A percentile compares a stretch with the other conserved stretches of the same genome.
Evolutionary conservation across 1,140 invertebrate genomes (phyloP).

Genomic region (Vanessa atalanta): DNA sequence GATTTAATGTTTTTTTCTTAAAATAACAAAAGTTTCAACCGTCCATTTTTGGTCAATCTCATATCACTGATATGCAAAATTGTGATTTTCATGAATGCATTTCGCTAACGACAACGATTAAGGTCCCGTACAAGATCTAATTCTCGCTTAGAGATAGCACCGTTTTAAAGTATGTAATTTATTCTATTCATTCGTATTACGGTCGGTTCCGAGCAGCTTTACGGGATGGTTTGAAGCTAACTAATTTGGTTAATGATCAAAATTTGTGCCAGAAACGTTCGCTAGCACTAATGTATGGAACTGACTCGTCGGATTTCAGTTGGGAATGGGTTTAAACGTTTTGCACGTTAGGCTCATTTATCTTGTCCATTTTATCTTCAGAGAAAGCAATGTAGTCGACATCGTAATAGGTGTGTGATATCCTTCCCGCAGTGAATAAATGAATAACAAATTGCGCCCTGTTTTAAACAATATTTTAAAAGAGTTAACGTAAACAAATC

Average conservation of each 20-base stretch:
- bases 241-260: slow-evolving; percentile 80
- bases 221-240: slow-evolving; percentile 66
- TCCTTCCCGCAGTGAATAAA: slow-evolving; percentile 18
- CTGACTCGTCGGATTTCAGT: slow-evolving; percentile 80
- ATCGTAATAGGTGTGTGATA: slow-evolving; percentile 57
- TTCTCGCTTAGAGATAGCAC: slow-evolving; percentile 41
- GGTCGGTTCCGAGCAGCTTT: slow-evolving; percentile 53
- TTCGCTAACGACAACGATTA: slow-evolving; percentile 9
- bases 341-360: slow-evolving; percentile 80
- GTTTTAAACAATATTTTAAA: not conserved
- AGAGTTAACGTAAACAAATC: not conserved
- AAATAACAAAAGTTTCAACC: no score
- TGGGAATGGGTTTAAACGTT: slow-evolving; percentile 79
- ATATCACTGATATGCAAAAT: not conserved
- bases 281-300: slow-evolving; percentile 78
- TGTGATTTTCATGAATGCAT: slow-evolving; percentile 1
- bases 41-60: no score
- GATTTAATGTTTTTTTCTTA: no score
- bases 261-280: slow-evolving; percentile 77
- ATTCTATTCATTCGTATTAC: slow-evolving; percentile 63
- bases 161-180: slow-evolving; percentile 53
- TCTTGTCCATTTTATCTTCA: slow-evolving; percentile 78
- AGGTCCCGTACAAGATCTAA: slow-evolving; percentile 24
- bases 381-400: slow-evolving; percentile 60
- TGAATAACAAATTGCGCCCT: not conserved